Base-by-base conservation (phyloP, 2,888 invertebrate genomes). In the Aplocera efformata region DNA sequence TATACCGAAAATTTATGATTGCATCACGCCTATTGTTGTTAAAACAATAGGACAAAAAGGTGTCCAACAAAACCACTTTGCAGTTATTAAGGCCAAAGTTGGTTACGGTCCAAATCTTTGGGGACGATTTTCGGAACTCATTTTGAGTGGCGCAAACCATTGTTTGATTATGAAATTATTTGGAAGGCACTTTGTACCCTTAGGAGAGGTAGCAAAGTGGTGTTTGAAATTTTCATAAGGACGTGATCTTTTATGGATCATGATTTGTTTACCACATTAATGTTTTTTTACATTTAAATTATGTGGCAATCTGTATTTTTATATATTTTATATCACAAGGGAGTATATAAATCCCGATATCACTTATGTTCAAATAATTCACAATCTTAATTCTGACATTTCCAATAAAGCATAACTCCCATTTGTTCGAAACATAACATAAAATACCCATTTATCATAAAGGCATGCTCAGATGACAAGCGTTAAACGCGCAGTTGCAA, bases 31-130 rank as follows among this genome's bases (percentile, higher is more conserved):
- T 32, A 53, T 53, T 53, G 53, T 53, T 46, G 31, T 38, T 47
- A 48, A 53, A 53, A 53, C 53, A 53, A 53, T 53, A 28, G 46
- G 29, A 52, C 37, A 48, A 42, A 46, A 17, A 46, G 42, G 39
- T 48, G 41, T 41, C 26, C 24, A 11, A 45, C 44, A 43, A 40
- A 38, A 43, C 32, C 25, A 34, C 34, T 43, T 38, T 40, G 31
- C 23, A 30, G 32, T 42, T 54, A 55, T 51, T 53, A 52, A 41
- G 50, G 53, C 8, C 43, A 43, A 45, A 49, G 33, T 38, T 42
- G 23, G 48, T 50, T 46, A 48, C 50, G 50, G 34, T 25, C 50
- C 44, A 47, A 52, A 53, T 45, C 48, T 43, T 43, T 28, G 31
- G 34, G 41, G 46, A 44, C 43, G 42, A 40, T 46, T 47, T 46